Evolutionary conservation across 1,140 invertebrate species (phyloP), one percentile per base, ranked within the genome.

Genomic region (Saccostrea cuccullata): DNA sequence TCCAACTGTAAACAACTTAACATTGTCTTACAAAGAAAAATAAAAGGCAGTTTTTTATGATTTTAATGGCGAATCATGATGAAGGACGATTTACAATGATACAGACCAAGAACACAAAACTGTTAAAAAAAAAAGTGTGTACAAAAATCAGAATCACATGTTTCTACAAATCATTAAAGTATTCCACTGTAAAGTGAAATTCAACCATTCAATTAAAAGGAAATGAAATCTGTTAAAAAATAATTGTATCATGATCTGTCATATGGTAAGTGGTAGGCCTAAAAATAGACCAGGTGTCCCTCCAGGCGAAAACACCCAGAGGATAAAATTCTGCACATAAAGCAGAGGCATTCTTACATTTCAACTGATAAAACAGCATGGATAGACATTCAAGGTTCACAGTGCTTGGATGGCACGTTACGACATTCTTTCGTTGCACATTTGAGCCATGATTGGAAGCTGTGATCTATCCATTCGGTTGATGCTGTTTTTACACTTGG

Each of bases 71-170:
- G 82, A 87, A 64, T 84, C 17, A 86, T 87, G 86, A 87, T 87
- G 86, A 87, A 87, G 86, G 86, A 87, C 67, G 82, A 87, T 85
- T 83, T 87, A 87, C 86, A 87, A 87, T 87, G 86, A 87, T 83
- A 87, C 86, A 87, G 86, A 87, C 86, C 86, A 87, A 87, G 86
- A 87, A 87, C 86, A 87, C 82, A 87, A 87, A 87, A 36, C 47
- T 40, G 36, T 30, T 73, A 87, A 87, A 87, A 86, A 77, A 70
- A 73, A 86, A 87, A n/a, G 26, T 30, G 70, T 36, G 64, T 64
- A 86, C 64, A 86, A 86, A 70, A 70, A 70, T 70, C 70, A 70
- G 85, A 86, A 86, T 70, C 70, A 70, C 64, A 73, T 30, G 70
- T 73, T 73, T 73, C 70, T 73, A 73, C 70, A 73, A 73, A 73